These are phyloP conservation scores for Leiothrix lutea DNA, from an alignment of 2,113 vertebrate genomes.

Conservation along the genomic window DNA sequence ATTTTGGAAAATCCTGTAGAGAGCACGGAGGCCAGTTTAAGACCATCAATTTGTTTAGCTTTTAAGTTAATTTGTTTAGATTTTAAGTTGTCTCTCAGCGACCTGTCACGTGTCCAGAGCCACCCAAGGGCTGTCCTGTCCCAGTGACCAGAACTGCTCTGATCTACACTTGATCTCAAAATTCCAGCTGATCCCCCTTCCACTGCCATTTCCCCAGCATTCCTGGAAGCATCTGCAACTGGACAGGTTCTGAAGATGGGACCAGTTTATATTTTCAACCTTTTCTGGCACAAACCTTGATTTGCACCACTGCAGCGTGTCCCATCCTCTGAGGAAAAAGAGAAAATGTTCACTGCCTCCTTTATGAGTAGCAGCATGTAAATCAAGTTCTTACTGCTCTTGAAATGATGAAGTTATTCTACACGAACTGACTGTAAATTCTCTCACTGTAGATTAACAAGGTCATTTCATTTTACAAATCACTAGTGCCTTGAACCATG, in stretches of 20 bases:
- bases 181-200: background rate
- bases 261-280: background rate
- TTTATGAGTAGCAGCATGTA: background rate
- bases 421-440: background rate
- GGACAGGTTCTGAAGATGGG: background rate
- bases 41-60: background rate
- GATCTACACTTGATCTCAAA: background rate
- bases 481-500: background rate
- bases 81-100: background rate
- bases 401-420: background rate
- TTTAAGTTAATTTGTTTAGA: background rate
- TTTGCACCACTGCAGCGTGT: background rate
- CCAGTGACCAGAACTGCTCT: background rate
- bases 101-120: background rate
- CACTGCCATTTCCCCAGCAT: background rate
- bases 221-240: background rate
- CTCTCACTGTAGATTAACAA: background rate
- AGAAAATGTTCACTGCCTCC: background rate
- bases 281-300: background rate
- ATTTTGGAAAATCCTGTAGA: background rate
- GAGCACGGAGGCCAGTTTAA: fast-evolving
- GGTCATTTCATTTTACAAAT: background rate
- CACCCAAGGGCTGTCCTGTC: background rate
- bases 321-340: background rate
- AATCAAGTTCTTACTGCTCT: background rate